Conservation (phyloP, 2,113 vertebrate species). For the Ploceus nigricollis region DNA sequence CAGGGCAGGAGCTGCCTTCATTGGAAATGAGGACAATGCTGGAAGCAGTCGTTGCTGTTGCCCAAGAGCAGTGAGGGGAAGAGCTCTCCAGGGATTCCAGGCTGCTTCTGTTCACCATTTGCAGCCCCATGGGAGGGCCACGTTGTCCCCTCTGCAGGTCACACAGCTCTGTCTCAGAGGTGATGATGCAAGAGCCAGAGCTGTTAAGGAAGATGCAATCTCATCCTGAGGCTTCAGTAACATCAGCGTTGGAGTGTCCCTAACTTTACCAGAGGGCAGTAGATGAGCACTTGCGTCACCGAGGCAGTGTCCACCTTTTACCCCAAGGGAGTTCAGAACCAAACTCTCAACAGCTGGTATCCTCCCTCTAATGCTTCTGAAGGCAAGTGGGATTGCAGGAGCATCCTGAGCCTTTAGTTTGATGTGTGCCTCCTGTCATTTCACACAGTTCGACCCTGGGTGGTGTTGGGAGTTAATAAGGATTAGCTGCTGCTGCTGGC, state of each 20-base stretch:
- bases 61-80: background rate
- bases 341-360: background rate
- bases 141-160: background rate
- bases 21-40: background rate
- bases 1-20: background rate
- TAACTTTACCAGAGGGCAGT: background rate
- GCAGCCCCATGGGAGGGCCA: background rate
- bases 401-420: background rate
- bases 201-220: background rate
- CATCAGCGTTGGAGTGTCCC: background rate
- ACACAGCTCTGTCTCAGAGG: background rate
- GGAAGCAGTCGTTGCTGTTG: rapidly evolving
- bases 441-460: background rate
- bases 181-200: background rate
- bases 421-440: background rate
- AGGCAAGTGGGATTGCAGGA: background rate
- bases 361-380: background rate
- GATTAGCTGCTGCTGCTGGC: background rate
- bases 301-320: background rate
- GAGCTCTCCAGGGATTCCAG: background rate
- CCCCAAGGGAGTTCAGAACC: background rate
- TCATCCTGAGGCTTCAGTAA: background rate
- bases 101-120: background rate
- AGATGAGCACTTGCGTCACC: rapidly evolving
- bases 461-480: background rate